Conservation (phyloP, 2,113 vertebrate species). For the Nycticebus coucang region DNA sequence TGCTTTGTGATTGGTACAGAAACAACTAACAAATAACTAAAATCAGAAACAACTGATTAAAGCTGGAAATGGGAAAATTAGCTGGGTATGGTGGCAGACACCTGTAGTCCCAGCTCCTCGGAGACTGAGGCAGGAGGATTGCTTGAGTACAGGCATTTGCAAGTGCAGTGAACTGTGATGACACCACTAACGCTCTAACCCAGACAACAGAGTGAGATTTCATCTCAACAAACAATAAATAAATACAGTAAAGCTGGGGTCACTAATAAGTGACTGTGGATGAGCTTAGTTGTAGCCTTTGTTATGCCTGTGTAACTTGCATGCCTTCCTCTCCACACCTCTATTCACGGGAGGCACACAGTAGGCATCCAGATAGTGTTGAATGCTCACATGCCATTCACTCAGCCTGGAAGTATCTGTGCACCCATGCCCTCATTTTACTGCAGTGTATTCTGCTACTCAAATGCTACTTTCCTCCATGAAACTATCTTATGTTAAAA, state of each 20-base stretch:
- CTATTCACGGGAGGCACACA: neutral
- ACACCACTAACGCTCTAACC: too few species aligned
- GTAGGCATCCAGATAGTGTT: neutral
- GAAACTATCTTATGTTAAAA: neutral
- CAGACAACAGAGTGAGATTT: too few species aligned
- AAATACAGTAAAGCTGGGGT: neutral
- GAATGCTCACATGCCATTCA: neutral
- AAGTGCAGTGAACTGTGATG: too few species aligned
- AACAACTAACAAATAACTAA: neutral
- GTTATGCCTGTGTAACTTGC: fast-evolving
- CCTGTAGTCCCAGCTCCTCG: too few species aligned
- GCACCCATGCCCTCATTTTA: neutral
- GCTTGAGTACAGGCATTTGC: too few species aligned
- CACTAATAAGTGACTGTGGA: too few species aligned
- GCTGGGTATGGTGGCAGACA: too few species aligned
- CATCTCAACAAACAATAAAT: neutral
- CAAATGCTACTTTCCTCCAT: neutral
- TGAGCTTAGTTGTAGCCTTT: neutral
- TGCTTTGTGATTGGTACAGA: neutral
- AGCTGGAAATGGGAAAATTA: neutral
- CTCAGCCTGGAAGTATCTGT: neutral
- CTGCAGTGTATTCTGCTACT: neutral
- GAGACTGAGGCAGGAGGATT: too few species aligned
- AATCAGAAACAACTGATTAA: neutral
- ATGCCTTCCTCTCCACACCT: neutral